These are phyloP conservation scores for Myiotriccus ornatus DNA, from an alignment of 2,797 vertebrate species.

Conservation along the genomic window DNA sequence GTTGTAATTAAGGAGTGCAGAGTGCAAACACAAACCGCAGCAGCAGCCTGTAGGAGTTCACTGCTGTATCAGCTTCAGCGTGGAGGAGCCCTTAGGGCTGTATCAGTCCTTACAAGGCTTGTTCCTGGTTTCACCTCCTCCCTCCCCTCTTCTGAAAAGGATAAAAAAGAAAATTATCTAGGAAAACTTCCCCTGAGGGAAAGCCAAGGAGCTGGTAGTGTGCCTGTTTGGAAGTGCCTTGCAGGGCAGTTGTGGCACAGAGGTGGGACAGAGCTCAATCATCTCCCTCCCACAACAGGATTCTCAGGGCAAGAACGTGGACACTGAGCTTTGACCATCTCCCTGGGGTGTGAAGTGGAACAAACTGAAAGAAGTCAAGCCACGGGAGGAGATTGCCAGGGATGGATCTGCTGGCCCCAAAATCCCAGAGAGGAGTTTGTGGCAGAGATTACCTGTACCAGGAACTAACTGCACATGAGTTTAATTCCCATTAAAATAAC, in stretches of 20 bases:
- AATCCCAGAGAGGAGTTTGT: neutral
- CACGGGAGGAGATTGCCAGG: neutral
- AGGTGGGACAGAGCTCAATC: neutral
- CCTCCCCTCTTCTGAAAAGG: neutral
- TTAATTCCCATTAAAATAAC: neutral
- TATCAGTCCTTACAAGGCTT: neutral
- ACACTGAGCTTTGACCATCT: neutral
- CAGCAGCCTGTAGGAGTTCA: neutral
- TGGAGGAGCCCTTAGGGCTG: neutral
- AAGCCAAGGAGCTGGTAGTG: neutral
- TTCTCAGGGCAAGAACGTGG: neutral
- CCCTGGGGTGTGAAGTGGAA: neutral
- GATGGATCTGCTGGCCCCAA: neutral
- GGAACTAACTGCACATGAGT: neutral
- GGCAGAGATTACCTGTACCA: neutral
- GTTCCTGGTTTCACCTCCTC: neutral
- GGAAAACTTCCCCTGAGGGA: neutral
- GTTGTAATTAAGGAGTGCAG: conserved; percentile 4
- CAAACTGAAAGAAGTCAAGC: neutral
- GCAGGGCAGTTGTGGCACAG: neutral
- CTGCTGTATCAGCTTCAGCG: neutral
- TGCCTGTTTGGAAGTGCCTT: neutral
- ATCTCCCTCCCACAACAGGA: neutral
- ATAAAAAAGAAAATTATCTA: neutral
- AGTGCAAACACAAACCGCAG: conserved; percentile 8